Conservation (phyloP, 2,888 invertebrate species). For the Dryobotodes eremita region DNA sequence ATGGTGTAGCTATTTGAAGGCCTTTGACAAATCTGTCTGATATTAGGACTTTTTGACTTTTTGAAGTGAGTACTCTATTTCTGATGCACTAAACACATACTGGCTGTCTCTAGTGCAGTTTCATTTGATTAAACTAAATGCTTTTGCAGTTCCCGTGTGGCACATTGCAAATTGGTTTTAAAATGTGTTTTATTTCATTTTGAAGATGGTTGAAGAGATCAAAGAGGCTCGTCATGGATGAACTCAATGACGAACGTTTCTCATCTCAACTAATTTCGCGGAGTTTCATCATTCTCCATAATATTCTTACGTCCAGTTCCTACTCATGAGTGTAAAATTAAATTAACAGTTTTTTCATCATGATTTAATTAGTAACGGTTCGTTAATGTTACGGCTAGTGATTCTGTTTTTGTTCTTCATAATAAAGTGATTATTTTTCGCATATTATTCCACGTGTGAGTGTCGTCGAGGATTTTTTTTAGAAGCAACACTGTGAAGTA, state of each 20-base stretch:
- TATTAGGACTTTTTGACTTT: not conserved
- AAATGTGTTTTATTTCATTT: conserved; percentile 13
- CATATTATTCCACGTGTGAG: conserved; percentile 28
- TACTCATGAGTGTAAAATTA: conserved; percentile 29
- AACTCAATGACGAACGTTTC: conserved; percentile 18
- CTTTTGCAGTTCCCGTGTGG: not conserved
- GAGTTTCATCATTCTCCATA: conserved; percentile 21
- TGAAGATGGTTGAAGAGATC: not conserved
- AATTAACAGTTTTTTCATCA: conserved; percentile 40
- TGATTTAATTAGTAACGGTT: conserved; percentile 58
- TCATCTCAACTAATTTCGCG: conserved; percentile 11
- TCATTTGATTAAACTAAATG: conserved; percentile 23
- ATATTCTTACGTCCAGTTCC: conserved; percentile 8
- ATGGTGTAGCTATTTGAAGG: not conserved
- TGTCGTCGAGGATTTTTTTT: not conserved
- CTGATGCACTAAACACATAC: not conserved
- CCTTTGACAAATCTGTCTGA: conserved; percentile 2
- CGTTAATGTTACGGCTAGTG: conserved; percentile 58
- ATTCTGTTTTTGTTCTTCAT: conserved; percentile 38
- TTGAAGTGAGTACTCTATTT: conserved; percentile 14
- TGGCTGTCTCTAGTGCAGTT: not conserved
- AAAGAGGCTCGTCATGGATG: conserved; percentile 18
- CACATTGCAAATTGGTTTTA: conserved; percentile 4
- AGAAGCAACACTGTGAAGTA: conserved; percentile 10
- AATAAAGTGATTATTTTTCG: conserved; percentile 28